These are phyloP conservation scores for Siphlonurus alternatus DNA, from an alignment of 2,888 invertebrate genomes.

Conservation along the genomic window DNA sequence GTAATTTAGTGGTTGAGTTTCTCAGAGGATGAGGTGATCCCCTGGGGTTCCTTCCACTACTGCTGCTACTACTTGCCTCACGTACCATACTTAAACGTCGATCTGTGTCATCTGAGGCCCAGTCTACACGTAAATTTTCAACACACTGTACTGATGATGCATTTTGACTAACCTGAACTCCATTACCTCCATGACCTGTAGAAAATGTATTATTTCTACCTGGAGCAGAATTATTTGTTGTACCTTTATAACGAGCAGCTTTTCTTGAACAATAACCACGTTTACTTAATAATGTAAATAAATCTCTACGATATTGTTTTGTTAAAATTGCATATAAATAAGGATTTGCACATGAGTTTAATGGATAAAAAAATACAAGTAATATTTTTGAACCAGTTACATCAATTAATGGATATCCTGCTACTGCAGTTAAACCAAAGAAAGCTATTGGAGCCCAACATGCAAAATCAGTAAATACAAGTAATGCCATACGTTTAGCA, in stretches of 20 bases:
- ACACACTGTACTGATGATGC: not conserved
- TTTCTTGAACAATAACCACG: not conserved
- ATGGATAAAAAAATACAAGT: conserved; percentile 76
- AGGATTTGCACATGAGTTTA: conserved; percentile 86
- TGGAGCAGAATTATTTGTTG: not conserved
- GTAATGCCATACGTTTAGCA: conserved; percentile 79
- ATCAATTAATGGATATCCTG: conserved; percentile 68
- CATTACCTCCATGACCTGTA: not conserved
- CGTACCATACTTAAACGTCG: not conserved
- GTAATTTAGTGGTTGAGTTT: conserved; percentile 13
- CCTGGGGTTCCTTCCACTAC: not conserved
- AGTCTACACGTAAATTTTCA: not conserved
- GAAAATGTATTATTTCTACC: not conserved
- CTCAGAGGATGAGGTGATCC: conserved; percentile 14
- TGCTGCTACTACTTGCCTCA: not conserved
- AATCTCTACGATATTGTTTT: conserved; percentile 65
- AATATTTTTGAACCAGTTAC: conserved; percentile 65
- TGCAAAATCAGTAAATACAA: conserved; percentile 70
- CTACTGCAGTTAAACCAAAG: conserved; percentile 70
- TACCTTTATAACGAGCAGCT: not conserved
- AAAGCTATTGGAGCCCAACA: conserved; percentile 83
- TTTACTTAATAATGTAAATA: conserved; percentile 46
- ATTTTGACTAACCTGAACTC: not conserved
- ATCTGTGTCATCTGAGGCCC: not conserved
- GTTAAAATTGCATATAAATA: conserved; percentile 83